Evolutionary conservation across 92 coral and sea anemone species (phyloP).

Genomic region (Umimayanthus chanpuru): DNA sequence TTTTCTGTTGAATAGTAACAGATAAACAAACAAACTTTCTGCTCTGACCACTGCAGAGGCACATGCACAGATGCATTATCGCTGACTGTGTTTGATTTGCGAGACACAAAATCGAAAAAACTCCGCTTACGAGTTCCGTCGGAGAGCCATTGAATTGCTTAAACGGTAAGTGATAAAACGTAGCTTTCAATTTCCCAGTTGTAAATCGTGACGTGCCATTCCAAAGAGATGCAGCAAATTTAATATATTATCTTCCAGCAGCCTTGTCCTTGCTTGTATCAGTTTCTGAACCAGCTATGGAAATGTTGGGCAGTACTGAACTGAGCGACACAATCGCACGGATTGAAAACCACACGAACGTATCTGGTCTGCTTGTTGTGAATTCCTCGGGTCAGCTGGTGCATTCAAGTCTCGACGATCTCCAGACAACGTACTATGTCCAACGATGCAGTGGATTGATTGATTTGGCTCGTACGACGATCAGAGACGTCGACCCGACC

Average conservation of each 20-base stretch:
- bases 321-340: slow-evolving; percentile 66
- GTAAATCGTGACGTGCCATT: neutral
- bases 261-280: neutral
- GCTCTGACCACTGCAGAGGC: neutral
- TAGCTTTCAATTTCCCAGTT: neutral
- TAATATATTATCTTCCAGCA: neutral
- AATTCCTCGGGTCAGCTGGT: slow-evolving; percentile 57
- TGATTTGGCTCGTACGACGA: slow-evolving; percentile 64
- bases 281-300: slow-evolving; percentile 8
- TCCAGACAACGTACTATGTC: slow-evolving; percentile 63
- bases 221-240: neutral
- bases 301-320: slow-evolving; percentile 50
- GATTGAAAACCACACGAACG: slow-evolving; percentile 72
- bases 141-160: neutral
- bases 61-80: neutral
- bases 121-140: neutral
- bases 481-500: slow-evolving; percentile 73
- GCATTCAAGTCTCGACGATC: slow-evolving; percentile 66
- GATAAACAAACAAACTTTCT: neutral
- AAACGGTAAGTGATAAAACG: neutral
- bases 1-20: slow-evolving; percentile 15
- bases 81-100: neutral
- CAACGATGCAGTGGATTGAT: slow-evolving; percentile 62
- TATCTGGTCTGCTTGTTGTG: slow-evolving; percentile 67
- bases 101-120: neutral